Conservation (phyloP, 1,140 invertebrate species). For the Ctenoplectra terminalis region DNA sequence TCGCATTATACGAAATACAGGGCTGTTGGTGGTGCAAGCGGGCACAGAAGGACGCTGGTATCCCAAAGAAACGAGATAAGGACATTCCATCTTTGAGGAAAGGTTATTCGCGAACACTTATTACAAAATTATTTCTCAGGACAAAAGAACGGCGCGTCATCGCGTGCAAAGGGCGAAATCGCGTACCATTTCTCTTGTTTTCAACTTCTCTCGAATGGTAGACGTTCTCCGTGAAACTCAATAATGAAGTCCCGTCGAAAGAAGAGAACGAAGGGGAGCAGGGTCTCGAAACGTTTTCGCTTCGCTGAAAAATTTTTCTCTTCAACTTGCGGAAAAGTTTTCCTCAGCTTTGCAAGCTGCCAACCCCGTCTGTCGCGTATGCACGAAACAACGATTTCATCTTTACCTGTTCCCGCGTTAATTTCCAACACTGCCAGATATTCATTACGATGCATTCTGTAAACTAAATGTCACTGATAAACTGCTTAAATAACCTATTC, state of each 20-base stretch:
- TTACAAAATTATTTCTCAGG: constrained; percentile 4
- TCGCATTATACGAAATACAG: too few relatives aligned
- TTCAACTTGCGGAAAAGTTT: constrained; percentile 39
- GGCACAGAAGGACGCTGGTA: too few relatives aligned
- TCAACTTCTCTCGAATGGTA: constrained; percentile 19
- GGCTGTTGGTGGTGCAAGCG: too few relatives aligned
- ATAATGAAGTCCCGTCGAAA: constrained; percentile 46
- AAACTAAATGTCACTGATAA: too few relatives aligned
- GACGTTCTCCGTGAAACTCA: constrained; percentile 36
- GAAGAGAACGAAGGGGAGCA: not conserved
- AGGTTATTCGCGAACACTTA: not conserved
- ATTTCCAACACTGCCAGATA: too few relatives aligned
- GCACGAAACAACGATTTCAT: constrained; percentile 42
- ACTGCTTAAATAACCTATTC: too few relatives aligned
- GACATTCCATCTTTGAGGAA: not conserved
- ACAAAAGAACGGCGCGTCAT: not conserved
- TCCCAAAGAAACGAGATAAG: not conserved
- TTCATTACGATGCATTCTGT: too few relatives aligned
- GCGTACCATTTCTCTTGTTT: constrained; percentile 9
- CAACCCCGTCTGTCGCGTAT: constrained; percentile 8
- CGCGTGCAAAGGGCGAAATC: not conserved
- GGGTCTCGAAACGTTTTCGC: constrained; percentile 18
- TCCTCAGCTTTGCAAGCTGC: constrained; percentile 7
- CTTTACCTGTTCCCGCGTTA: too few relatives aligned
- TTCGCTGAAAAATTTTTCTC: constrained; percentile 37